A percentile compares a stretch with the other conserved stretches of the same genome.
phyloP scores from a whole-genome alignment of 2,113 vertebrate species.

The Zapus hudsonius region DNA sequence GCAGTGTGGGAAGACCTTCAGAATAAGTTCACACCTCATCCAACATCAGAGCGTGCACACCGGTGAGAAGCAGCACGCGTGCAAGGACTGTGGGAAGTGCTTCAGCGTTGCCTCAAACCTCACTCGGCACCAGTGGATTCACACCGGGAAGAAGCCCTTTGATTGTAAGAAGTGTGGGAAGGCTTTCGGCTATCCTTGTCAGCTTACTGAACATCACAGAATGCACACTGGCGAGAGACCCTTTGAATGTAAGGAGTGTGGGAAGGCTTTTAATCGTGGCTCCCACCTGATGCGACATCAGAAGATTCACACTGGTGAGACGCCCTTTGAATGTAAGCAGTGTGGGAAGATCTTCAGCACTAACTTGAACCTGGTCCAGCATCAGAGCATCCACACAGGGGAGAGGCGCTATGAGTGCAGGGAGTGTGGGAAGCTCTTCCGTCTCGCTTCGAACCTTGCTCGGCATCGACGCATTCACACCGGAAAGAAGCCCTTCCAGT shows the following conservation, averaged over 20 bases:
- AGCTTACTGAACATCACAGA: background rate
- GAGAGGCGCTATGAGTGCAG: background rate
- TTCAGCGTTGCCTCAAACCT: background rate
- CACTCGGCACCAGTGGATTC: background rate
- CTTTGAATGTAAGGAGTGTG: background rate
- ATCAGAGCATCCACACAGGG: slow-evolving; percentile 52
- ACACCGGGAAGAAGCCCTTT: slow-evolving; percentile 20
- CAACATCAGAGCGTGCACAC: background rate
- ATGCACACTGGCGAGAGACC: background rate
- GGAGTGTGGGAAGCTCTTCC: slow-evolving; percentile 26
- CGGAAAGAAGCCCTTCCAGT: slow-evolving; percentile 55
- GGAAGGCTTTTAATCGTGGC: background rate
- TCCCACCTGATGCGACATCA: background rate
- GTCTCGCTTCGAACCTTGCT: background rate
- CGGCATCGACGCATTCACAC: slow-evolving; percentile 61
- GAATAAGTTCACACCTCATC: background rate
- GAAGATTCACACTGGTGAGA: slow-evolving; percentile 18
- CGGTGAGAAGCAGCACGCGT: background rate
- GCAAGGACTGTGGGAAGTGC: background rate
- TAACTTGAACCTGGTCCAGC: background rate
- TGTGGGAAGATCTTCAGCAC: slow-evolving; percentile 41
- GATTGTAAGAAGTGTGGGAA: slow-evolving; percentile 23
- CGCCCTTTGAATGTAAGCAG: slow-evolving; percentile 19
- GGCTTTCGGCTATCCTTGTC: background rate
- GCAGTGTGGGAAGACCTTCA: background rate